phyloP scores from a whole-genome alignment of 1,140 invertebrate genomes.

The Helicoverpa zea region DNA sequence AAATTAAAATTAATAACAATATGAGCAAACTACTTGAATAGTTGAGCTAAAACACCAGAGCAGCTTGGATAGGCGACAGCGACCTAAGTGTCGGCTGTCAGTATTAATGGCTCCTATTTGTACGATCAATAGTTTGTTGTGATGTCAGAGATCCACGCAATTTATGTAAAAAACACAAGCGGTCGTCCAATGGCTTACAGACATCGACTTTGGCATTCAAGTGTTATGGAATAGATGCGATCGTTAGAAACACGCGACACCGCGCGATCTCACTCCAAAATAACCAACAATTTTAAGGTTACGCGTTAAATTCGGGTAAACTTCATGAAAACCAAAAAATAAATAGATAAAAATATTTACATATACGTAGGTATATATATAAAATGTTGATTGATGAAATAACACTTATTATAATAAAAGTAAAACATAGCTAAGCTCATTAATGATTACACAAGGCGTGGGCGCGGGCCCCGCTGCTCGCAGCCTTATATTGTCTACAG shows the following conservation, averaged over 20 bases:
- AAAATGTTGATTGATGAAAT: constrained; percentile 85
- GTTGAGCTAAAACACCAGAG: constrained; percentile 84
- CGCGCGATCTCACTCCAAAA: constrained; percentile 58
- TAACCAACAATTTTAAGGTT: constrained; percentile 68
- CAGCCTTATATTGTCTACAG: constrained; percentile 75
- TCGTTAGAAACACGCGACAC: constrained; percentile 54
- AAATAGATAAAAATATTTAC: constrained; percentile 84
- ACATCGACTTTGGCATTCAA: constrained; percentile 85
- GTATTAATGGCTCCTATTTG: constrained; percentile 82
- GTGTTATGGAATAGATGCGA: constrained; percentile 73
- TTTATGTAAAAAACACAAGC: constrained; percentile 68
- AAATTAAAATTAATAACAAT: constrained; percentile 83
- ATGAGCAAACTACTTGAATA: constrained; percentile 84
- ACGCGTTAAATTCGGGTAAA: constrained; percentile 81
- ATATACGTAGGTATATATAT: constrained; percentile 75
- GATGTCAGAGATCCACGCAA: constrained; percentile 79
- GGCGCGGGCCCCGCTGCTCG: constrained; percentile 71
- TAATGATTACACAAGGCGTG: constrained; percentile 83
- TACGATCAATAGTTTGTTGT: constrained; percentile 83
- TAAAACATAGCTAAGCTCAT: constrained; percentile 86
- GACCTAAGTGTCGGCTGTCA: constrained; percentile 64
- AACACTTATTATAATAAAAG: constrained; percentile 84
- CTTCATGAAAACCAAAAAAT: constrained; percentile 79
- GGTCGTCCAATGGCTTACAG: constrained; percentile 76
- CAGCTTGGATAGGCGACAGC: constrained; percentile 79